Base-by-base conservation (phyloP, 2,888 invertebrate genomes). In the Cantharis rufa region DNA sequence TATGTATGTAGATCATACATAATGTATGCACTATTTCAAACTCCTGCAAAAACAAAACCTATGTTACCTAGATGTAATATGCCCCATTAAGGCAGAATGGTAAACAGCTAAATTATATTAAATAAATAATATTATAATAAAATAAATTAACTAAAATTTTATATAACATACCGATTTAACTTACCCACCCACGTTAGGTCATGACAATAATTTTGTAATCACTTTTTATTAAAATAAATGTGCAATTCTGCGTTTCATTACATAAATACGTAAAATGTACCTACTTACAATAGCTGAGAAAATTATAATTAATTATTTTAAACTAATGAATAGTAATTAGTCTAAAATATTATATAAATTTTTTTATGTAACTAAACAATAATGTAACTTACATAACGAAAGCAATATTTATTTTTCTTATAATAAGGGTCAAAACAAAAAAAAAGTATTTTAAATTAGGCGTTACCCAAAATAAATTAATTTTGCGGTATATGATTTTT, bases 171-270 rank as follows among this genome's bases (percentile, higher is more conserved):
- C 4, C 1, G 13, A 13, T 11, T 18, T 18, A 32, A 32, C 48
- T 0, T 2, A n/a, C 7, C n/a, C n/a, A 0, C n/a, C 0, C 48
- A n/a, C 11, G n/a, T 48, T n/a, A n/a, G n/a, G n/a, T 24, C 9
- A 24, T 24, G 24, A 24, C 24, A 24, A 48, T n/a, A n/a, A 48
- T n/a, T n/a, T n/a, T 48, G n/a, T 7, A 48, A n/a, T 48, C 5
- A 48, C 2, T 48, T n/a, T n/a, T 48, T 48, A 48, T 48, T 48
- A 48, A 48, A 48, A n/a, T 48, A n/a, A 48, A 48, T 48, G n/a
- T 48, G 48, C 48, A 48, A 48, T 48, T 13, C 7, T 48, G 3
- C 1, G 13, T 13, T 32, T 32, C 0, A 13, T 32, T 32, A 32
- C 32, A 32, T 32, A 32, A 28, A 32, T 5, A 5, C n/a, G 5